A percentile compares a stretch with the other conserved stretches of the same genome.
phyloP scores from a whole-genome alignment of 2,797 vertebrate genomes.

The Glossophaga mutica region DNA sequence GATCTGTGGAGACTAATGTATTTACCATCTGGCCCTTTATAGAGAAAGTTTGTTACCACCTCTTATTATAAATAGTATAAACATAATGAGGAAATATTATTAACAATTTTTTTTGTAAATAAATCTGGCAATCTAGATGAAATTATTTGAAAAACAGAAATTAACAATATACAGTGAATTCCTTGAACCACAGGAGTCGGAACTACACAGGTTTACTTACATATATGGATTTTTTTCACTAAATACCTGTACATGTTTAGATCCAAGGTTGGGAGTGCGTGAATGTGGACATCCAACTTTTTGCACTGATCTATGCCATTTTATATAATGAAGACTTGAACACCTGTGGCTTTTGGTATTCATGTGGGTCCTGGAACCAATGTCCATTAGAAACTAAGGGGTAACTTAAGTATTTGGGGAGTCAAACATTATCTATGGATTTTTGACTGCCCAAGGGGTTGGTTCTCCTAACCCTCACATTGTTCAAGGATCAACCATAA shows the following conservation, averaged over 20 bases:
- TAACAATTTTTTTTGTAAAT: no score
- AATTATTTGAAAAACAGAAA: background rate
- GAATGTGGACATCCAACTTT: no score
- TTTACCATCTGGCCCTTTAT: no score
- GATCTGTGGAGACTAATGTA: no score
- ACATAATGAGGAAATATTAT: no score
- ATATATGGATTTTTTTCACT: background rate
- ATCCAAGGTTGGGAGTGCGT: no score
- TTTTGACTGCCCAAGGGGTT: background rate
- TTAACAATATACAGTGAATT: background rate
- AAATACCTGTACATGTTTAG: background rate
- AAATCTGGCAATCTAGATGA: no score
- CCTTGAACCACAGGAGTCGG: background rate
- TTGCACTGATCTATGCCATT: no score
- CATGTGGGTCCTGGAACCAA: background rate
- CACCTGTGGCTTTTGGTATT: background rate
- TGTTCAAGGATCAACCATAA: background rate
- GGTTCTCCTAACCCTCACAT: no score
- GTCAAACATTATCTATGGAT: background rate
- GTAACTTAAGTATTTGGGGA: background rate
- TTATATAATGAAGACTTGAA: no score
- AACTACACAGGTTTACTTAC: background rate
- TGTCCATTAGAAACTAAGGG: background rate
- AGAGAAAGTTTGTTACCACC: no score
- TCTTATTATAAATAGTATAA: no score